Base-by-base conservation (phyloP, 2,113 vertebrate genomes). In the Cebidichthys violaceus region DNA sequence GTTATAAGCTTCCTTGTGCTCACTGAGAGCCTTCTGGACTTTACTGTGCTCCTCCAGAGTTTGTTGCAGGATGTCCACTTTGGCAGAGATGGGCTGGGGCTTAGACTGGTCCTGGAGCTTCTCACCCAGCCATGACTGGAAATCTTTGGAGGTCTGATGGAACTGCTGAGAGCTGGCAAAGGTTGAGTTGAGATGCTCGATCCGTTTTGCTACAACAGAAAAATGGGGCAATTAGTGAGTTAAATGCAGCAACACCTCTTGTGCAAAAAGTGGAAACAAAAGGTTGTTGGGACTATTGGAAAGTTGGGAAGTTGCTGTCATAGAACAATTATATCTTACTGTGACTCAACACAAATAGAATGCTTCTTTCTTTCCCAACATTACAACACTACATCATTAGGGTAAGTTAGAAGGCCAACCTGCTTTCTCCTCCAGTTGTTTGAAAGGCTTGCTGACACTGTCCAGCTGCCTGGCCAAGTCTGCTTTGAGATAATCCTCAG, bases 141-240 rank as follows among this genome's bases (percentile, higher is more conserved):
- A 97, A 88, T 99, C 97, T 93, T 96, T 96, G 37, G 96, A 98
- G 92, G 95, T 98, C 83, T 97, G 96, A 86, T 99, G 96, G 91
- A 99, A 99, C 73, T 99, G 98, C 92, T 98, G 97, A 82, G 97
- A 99, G 90, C 96, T 96, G 54, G 96, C 90, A 15, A 97, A 98
- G 0, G 97, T 96, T 0, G 95, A 97, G 77, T 97, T 98, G 84
- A 99, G 96, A 84, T 97, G 96, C 79, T 97, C 95, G 66, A 99
- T 94, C 3, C 96, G 95, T 86, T 95, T 96, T 68, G 94, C 98
- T 99, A 27, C 9, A 81, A 85, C 87, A 70, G 67, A 94, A 79
- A 77, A 43, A 89, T 14, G 17, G 10, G 14, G 27, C 10, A 27
- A 6, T 83, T 7, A 75, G 41, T 35, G 75, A 73, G 24, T 70